Base-by-base conservation (phyloP, 2,888 invertebrate genomes). In the Parnassius glacialis region DNA sequence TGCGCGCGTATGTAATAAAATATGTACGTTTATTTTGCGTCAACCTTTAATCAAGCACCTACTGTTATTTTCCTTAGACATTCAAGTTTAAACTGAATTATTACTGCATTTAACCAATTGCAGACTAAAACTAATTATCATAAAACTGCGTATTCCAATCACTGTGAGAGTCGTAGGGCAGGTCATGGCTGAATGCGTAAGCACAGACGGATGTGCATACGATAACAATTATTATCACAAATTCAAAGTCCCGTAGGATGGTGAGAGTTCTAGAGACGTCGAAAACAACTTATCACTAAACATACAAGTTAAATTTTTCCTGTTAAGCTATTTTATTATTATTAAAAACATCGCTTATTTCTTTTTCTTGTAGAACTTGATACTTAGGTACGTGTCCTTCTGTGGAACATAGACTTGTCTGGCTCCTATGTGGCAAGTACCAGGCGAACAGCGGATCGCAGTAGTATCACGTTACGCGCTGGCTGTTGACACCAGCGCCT, bases 401-500 rank as follows among this genome's bases (percentile, higher is more conserved):
- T 66, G 72, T 25, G 25, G 25, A 76, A 73, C 77, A 75, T 68
- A 76, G 76, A 75, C 68, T 70, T 64, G 84, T 83, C 81, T 85
- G 77, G 79, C 70, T 70, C 71, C 72, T 67, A 71, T 78, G 73
- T 74, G 75, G 73, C 73, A 76, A 84, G 89, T 86, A 90, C 85
- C 84, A 89, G 87, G 87, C 85, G 76, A 79, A 77, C 85, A 89
- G 84, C 80, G 84, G 84, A 85, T 88, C 84, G 87, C 78, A 74
- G 83, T 83, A 85, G 62, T 63, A 85, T 90, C 90, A 85, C 87
- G 90, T 90, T 90, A 90, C 91, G 90, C 89, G 85, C 90, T 90
- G 91, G 91, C 91, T 90, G 91, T 91, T 90, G 91, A 91, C 91
- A 90, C 91, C 91, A 90, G 87, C 83, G 91, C 89, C 90, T 91